A percentile compares a stretch with the other conserved stretches of the same genome.
phyloP scores from a whole-genome alignment of 2,888 invertebrate genomes.

The Lepidochrysops patricia region DNA sequence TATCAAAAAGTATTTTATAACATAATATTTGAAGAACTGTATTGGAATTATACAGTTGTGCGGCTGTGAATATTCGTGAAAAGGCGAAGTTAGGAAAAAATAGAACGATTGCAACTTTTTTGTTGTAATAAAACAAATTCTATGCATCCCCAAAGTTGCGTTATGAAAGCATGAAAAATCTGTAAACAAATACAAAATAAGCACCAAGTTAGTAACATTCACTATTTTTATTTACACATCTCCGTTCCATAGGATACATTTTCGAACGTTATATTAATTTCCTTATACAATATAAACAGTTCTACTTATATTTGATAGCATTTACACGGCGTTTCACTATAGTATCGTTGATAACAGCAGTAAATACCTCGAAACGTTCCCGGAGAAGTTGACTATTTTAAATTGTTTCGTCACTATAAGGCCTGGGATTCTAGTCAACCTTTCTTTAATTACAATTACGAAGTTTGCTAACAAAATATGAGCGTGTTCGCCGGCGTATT shows the following conservation, averaged over 20 bases:
- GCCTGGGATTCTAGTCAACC: too few relatives aligned
- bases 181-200: conserved; percentile 10
- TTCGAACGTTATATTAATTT: conserved; percentile 24
- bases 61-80: not conserved
- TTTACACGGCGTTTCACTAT: conserved; percentile 44
- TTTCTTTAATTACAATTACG: too few relatives aligned
- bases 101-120: not conserved
- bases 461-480: too few relatives aligned
- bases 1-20: not conserved
- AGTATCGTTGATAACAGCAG: conserved; percentile 15
- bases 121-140: not conserved
- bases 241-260: not conserved
- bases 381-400: not conserved
- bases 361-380: conserved; percentile 14
- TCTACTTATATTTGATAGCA: conserved; percentile 41
- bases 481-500: too few relatives aligned
- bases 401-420: not conserved
- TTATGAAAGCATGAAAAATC: not conserved
- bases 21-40: not conserved
- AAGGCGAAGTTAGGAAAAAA: too few relatives aligned
- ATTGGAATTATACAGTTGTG: not conserved
- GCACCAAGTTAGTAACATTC: conserved; percentile 14
- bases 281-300: conserved; percentile 23
- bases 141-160: not conserved
- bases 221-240: conserved; percentile 15